Conservation (phyloP, 2,888 invertebrate species). For the Schizaphis graminum region DNA sequence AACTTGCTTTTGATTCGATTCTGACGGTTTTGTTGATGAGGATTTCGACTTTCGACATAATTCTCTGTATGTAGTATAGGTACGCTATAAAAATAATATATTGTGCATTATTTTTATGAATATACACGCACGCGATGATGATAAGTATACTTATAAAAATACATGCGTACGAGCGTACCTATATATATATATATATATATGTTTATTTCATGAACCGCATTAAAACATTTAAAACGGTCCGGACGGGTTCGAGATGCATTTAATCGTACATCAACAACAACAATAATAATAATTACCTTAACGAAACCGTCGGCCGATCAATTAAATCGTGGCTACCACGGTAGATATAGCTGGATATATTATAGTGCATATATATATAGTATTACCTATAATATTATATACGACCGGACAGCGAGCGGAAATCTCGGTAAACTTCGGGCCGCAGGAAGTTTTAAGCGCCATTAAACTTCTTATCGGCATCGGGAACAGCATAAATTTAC, state of each 20-base stretch:
- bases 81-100: neutral
- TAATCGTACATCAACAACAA: constrained; percentile 16
- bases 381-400: neutral
- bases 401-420: neutral
- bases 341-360: neutral
- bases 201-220: neutral
- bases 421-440: constrained; percentile 35
- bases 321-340: neutral
- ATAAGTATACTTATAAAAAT: neutral
- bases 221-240: neutral
- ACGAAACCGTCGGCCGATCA: neutral
- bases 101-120: neutral
- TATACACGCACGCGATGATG: neutral
- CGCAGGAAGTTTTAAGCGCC: constrained; percentile 35
- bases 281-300: neutral
- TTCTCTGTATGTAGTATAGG: neutral
- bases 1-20: neutral
- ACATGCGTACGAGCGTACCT: neutral
- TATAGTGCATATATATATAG: neutral
- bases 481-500: constrained; percentile 30
- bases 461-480: constrained; percentile 44
- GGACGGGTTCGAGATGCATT: constrained; percentile 15
- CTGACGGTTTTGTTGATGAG: neutral
- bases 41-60: neutral
- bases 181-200: too few relatives aligned